phyloP scores from a whole-genome alignment of 2,113 vertebrate species.

The Tupaia chinensis region DNA sequence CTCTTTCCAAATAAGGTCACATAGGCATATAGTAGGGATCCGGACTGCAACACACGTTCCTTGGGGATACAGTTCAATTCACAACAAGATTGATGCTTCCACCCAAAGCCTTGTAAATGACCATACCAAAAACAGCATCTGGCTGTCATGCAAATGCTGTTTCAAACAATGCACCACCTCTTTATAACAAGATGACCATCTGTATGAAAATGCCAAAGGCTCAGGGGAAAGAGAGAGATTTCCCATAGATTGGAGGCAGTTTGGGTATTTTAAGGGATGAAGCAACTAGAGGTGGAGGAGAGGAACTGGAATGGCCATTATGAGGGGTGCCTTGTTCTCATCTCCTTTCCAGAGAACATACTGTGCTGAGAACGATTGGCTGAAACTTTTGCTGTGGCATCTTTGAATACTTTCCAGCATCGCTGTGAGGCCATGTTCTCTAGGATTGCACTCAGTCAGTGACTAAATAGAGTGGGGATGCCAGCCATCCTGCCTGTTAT shows the following conservation, averaged over 20 bases:
- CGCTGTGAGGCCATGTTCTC: not conserved
- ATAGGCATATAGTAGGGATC: not conserved
- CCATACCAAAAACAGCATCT: too few relatives aligned
- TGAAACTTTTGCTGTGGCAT: not conserved
- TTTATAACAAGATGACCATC: not conserved
- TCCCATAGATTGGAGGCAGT: not conserved
- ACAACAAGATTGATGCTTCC: too few relatives aligned
- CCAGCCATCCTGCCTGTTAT: too few relatives aligned
- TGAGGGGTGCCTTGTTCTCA: accelerated
- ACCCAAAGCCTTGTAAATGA: not conserved
- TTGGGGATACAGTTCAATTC: not conserved
- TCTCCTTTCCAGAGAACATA: not conserved
- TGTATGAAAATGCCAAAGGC: not conserved
- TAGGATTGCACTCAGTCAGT: not conserved
- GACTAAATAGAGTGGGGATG: not conserved
- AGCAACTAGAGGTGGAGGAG: not conserved
- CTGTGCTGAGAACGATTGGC: not conserved
- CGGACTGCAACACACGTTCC: not conserved
- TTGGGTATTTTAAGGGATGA: not conserved
- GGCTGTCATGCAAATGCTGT: not conserved
- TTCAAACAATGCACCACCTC: not conserved
- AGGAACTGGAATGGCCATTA: too few relatives aligned
- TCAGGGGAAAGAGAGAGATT: not conserved
- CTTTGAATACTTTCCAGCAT: not conserved
- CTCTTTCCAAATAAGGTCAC: not conserved